These are phyloP conservation scores for Babylonia areolata DNA, from an alignment of 1,140 invertebrate species.

Conservation along the genomic window DNA sequence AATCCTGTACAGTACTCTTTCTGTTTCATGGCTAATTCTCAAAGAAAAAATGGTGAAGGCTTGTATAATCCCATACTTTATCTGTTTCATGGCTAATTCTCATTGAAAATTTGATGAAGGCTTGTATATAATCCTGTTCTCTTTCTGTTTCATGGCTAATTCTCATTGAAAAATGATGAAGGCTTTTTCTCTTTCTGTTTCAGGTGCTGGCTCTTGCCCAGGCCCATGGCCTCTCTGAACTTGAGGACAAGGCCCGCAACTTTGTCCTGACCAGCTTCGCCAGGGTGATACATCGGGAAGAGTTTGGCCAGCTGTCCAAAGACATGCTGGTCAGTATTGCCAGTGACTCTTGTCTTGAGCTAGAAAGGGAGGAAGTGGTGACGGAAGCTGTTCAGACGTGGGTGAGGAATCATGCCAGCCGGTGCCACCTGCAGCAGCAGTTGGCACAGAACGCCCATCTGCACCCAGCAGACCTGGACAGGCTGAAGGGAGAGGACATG, in stretches of 20 bases:
- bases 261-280: conserved; percentile 31
- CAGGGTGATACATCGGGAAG: background rate
- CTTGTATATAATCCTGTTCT: no score
- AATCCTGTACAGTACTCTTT: no score
- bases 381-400: conserved; percentile 25
- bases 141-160: conserved; percentile 1
- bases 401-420: background rate
- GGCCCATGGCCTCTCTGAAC: conserved; percentile 28
- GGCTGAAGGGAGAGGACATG: background rate
- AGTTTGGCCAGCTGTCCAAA: conserved; percentile 30
- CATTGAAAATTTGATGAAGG: no score
- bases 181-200: background rate
- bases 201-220: conserved; percentile 32
- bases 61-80: no score
- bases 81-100: no score
- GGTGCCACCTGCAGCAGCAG: background rate
- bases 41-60: no score
- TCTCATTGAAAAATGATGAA: no score
- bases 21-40: no score
- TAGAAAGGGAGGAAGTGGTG: conserved; percentile 16
- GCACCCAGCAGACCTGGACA: background rate
- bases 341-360: background rate
- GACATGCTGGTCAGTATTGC: conserved; percentile 29
- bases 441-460: conserved; percentile 21
- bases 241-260: conserved; percentile 20